Percentiles rank a stretch among this genome's conserved stretches.
Conservation (phyloP, 2,113 vertebrate species). For the Apeltes quadracus region DNA sequence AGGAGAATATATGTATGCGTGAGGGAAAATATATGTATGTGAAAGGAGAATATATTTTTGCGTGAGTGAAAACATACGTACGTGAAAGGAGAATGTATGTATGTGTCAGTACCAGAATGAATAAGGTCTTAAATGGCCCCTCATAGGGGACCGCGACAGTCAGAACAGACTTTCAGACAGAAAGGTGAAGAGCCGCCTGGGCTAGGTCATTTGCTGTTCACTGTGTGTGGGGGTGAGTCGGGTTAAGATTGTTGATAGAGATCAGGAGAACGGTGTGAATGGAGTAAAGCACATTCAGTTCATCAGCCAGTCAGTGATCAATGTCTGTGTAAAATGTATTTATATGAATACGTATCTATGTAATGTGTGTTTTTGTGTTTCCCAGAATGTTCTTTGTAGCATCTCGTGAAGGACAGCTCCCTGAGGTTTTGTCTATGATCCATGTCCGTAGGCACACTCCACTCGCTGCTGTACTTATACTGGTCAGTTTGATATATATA, state of each 20-base stretch:
- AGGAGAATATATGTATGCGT: too few relatives aligned
- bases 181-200: too few relatives aligned
- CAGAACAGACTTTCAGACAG: too few relatives aligned
- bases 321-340: neutral
- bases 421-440: slow-evolving; percentile 97
- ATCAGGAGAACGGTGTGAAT: neutral
- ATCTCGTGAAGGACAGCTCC: slow-evolving; percentile 96
- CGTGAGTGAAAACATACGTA: too few relatives aligned
- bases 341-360: slow-evolving; percentile 7
- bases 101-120: too few relatives aligned
- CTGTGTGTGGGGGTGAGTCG: too few relatives aligned
- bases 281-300: neutral
- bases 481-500: slow-evolving; percentile 84
- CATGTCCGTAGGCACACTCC: slow-evolving; percentile 95
- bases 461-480: slow-evolving; percentile 90
- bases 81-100: too few relatives aligned
- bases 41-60: too few relatives aligned
- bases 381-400: slow-evolving; percentile 94
- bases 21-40: too few relatives aligned
- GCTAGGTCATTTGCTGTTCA: too few relatives aligned
- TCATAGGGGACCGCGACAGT: too few relatives aligned
- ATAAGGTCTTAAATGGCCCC: too few relatives aligned
- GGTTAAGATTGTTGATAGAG: neutral
- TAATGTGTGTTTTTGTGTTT: slow-evolving; percentile 28
- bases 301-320: neutral